Evolutionary conservation across 2,113 vertebrate genomes (phyloP).

Genomic region (Ramphastos sulfuratus): DNA sequence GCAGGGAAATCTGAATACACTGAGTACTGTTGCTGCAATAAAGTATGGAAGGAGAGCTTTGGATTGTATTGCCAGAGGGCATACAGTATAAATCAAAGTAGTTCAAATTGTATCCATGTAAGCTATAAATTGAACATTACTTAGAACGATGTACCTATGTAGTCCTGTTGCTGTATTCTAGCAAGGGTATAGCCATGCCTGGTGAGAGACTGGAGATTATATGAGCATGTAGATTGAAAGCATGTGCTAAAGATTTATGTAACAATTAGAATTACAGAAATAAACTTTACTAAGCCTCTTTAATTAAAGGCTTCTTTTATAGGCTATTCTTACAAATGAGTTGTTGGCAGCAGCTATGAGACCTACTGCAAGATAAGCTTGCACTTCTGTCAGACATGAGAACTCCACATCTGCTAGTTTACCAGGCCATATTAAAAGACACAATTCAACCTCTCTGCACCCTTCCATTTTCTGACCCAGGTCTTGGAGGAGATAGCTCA

Average conservation of each 20-base stretch:
- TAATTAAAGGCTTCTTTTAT: not conserved
- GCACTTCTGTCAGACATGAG: not conserved
- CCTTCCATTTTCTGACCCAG: not conserved
- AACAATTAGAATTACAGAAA: not conserved
- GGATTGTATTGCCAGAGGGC: conserved; percentile 45
- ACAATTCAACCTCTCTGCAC: not conserved
- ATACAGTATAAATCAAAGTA: conserved; percentile 54
- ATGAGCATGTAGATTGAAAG: not conserved
- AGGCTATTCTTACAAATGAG: not conserved
- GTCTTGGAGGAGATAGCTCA: not conserved
- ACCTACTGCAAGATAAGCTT: not conserved
- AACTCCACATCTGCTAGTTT: not conserved
- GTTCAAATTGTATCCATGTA: conserved; percentile 46
- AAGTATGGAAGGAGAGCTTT: not conserved
- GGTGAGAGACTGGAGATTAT: not conserved
- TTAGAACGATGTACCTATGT: conserved; percentile 6
- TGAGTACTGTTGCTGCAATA: not conserved
- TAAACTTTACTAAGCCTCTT: not conserved
- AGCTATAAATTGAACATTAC: conserved; percentile 55
- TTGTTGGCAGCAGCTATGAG: not conserved
- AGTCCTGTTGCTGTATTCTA: conserved; percentile 18
- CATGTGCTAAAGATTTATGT: not conserved
- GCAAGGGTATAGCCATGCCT: not conserved
- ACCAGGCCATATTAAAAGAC: not conserved
- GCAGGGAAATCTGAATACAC: not conserved